These are phyloP conservation scores for Brachionus manjavacas DNA, from an alignment of 1,140 invertebrate species.

Conservation along the genomic window DNA sequence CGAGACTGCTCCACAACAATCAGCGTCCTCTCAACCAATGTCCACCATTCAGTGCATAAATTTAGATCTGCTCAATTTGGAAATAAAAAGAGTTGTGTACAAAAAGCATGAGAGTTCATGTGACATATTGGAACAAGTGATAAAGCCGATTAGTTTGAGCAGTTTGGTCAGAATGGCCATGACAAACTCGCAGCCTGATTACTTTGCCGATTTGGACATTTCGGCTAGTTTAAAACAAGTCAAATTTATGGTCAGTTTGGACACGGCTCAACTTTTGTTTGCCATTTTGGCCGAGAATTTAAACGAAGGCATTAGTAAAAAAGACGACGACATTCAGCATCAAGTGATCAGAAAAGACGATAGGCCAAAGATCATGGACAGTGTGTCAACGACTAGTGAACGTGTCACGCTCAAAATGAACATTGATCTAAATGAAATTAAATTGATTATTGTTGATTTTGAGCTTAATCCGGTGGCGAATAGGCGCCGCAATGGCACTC, in stretches of 20 bases:
- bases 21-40: too few relatives aligned
- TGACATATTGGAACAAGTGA: slow-evolving; percentile 23
- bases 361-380: not conserved
- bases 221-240: not conserved
- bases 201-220: not conserved
- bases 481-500: not conserved
- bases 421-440: slow-evolving; percentile 10
- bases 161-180: not conserved
- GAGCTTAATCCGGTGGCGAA: not conserved
- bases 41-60: slow-evolving; percentile 44
- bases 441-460: slow-evolving; percentile 14
- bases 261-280: slow-evolving; percentile 8
- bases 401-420: not conserved
- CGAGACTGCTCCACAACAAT: not conserved
- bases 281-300: slow-evolving; percentile 37
- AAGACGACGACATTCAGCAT: not conserved
- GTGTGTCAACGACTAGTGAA: not conserved
- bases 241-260: not conserved
- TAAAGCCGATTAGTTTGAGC: not conserved
- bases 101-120: slow-evolving; percentile 50
- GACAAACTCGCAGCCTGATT: not conserved
- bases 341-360: not conserved
- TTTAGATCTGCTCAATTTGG: slow-evolving; percentile 16
- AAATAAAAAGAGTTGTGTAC: slow-evolving; percentile 56
- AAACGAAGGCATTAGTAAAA: slow-evolving; percentile 7